Conservation (phyloP, 2,113 vertebrate genomes). For the Cricetomys ansorgei region DNA sequence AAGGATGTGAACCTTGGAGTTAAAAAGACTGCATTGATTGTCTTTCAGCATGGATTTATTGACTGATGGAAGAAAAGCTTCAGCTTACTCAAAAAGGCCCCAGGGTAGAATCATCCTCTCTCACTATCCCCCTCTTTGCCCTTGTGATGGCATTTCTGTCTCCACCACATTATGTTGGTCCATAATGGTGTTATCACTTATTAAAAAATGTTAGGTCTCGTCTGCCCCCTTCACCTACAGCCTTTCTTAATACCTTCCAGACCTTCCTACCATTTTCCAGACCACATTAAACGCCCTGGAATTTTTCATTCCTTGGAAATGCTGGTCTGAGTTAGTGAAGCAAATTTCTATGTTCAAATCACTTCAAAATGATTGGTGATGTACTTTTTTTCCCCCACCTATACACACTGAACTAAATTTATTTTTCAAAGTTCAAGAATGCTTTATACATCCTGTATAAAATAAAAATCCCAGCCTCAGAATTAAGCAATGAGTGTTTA, state of each 20-base stretch:
- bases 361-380: neutral
- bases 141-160: neutral
- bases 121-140: too few species aligned
- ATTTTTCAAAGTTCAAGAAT: constrained; percentile 83
- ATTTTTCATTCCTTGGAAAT: neutral
- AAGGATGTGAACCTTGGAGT: neutral
- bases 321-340: neutral
- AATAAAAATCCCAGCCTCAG: constrained; percentile 78
- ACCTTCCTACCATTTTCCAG: neutral
- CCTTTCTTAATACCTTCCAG: neutral
- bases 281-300: too few species aligned
- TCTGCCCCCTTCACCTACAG: neutral
- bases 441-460: constrained; percentile 79
- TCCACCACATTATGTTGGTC: neutral
- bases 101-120: neutral
- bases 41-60: neutral
- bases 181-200: neutral
- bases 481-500: constrained; percentile 73
- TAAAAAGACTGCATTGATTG: neutral
- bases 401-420: constrained; percentile 82
- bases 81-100: too few species aligned
- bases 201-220: neutral
- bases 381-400: too few species aligned
- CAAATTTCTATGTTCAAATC: neutral
- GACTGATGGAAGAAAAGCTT: neutral